Conservation (phyloP, 2,888 invertebrate genomes). For the Dasysyrphus tricinctus region DNA sequence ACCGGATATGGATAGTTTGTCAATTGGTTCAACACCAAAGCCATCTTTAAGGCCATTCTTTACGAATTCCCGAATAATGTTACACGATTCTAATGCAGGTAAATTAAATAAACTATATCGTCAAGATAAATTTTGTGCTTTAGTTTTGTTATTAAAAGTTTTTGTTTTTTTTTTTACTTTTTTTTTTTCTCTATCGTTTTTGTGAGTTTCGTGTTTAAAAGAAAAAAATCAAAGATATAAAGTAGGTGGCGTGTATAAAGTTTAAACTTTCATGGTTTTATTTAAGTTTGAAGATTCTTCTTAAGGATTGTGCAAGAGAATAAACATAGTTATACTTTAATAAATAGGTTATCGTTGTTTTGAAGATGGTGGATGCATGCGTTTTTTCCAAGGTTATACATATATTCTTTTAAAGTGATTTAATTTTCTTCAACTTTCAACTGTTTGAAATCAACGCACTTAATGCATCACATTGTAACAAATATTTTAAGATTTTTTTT, state of each 20-base stretch:
- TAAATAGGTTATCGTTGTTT: neutral
- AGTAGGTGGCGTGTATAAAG: neutral
- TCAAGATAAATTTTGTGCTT: constrained; percentile 5
- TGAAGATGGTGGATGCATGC: constrained; percentile 43
- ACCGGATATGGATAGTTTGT: constrained; percentile 97
- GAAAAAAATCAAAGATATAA: neutral
- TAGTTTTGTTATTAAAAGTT: constrained; percentile 26
- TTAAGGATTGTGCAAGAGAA: constrained; percentile 31
- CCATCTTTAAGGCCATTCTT: constrained; percentile 98
- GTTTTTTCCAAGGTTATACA: neutral
- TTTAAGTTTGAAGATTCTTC: neutral
- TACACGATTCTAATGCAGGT: constrained; percentile 83
- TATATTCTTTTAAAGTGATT: no score
- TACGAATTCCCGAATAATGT: constrained; percentile 93
- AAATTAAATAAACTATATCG: constrained; percentile 32
- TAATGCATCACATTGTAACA: no score
- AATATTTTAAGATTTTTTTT: no score
- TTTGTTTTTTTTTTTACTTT: constrained; percentile 59
- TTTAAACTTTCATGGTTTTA: neutral
- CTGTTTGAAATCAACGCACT: no score
- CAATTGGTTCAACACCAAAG: constrained; percentile 98
- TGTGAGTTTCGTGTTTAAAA: constrained; percentile 50
- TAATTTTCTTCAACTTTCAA: no score
- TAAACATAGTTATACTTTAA: constrained; percentile 27
- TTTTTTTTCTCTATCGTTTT: constrained; percentile 60